Evolutionary conservation across 2,797 vertebrate species (phyloP), one percentile per base, ranked within the genome.

Genomic region (Catharus ustulatus): DNA sequence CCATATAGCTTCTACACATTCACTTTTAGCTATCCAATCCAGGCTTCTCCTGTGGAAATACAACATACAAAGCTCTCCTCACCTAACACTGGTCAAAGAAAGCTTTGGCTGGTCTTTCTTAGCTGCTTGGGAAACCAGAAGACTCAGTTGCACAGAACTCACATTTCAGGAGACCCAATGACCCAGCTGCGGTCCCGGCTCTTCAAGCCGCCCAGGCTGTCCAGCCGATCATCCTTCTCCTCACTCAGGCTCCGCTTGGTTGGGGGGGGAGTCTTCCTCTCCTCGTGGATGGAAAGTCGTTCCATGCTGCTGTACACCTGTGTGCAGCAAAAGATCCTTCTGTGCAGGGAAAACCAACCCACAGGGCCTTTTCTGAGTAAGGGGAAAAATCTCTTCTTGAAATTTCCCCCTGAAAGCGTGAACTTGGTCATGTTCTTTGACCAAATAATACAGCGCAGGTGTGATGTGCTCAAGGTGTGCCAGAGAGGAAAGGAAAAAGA

Each of bases 281-380:
- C 99, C 88, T 99, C 99, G 0, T 99, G 99, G 80, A 99, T 98
- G 15, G 99, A 99, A 67, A 99, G 98, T 43, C 99, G 98, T 95
- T 99, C 99, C 99, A 99, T 99, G 89, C 99, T 99, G 97, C 99
- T 99, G 96, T 99, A 99, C 18, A 99, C 99, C 99, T 99, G 95
- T 3, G 16, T 11, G 52, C 5, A 72, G 57, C 38, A 76, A 43
- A 63, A 49, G 23, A 89, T 22, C 12, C 42, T 87, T 87, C 84
- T 66, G 23, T 59, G 59, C 46, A 61, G 48, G 89, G 74, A 48
- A 91, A 61, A 55, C 17, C 62, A 81, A 84, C 34, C 23, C 43
- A 15, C 0, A 0, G n/a, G 30, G 59, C 55, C 38, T 68, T 52
- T 78, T 71, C 48, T 59, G 72, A 89, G 32, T 71, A 68, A 23